phyloP scores from a whole-genome alignment of 2,888 invertebrate species.

The Ametastegia equiseti region DNA sequence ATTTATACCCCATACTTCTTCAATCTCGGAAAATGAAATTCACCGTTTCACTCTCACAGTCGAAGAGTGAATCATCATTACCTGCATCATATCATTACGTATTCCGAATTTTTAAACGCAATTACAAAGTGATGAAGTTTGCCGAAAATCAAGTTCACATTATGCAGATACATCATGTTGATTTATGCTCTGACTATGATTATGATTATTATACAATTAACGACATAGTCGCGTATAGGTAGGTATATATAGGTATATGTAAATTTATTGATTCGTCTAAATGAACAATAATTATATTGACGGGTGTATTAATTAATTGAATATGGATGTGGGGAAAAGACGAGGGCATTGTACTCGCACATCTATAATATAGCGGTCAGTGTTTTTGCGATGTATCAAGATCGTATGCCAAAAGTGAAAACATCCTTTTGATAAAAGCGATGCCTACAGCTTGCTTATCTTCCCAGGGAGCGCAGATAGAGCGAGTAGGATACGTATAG shows the following conservation, averaged over 20 bases:
- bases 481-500: not conserved
- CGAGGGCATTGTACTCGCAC: constrained; percentile 18
- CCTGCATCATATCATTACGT: too few relatives aligned
- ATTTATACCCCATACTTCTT: too few relatives aligned
- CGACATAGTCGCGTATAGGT: too few relatives aligned
- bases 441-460: constrained; percentile 2
- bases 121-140: too few relatives aligned
- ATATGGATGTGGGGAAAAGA: not conserved
- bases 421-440: constrained; percentile 30
- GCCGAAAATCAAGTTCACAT: too few relatives aligned
- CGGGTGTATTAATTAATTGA: not conserved
- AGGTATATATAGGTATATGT: not conserved
- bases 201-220: too few relatives aligned
- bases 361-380: not conserved
- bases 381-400: not conserved
- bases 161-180: too few relatives aligned
- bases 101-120: too few relatives aligned
- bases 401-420: constrained; percentile 25
- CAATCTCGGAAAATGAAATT: too few relatives aligned
- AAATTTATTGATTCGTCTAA: not conserved
- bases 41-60: too few relatives aligned
- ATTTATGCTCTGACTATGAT: too few relatives aligned
- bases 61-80: too few relatives aligned
- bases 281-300: not conserved
- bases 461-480: not conserved